Conservation (phyloP, 2,888 invertebrate genomes). For the Rhagonycha fulva region DNA sequence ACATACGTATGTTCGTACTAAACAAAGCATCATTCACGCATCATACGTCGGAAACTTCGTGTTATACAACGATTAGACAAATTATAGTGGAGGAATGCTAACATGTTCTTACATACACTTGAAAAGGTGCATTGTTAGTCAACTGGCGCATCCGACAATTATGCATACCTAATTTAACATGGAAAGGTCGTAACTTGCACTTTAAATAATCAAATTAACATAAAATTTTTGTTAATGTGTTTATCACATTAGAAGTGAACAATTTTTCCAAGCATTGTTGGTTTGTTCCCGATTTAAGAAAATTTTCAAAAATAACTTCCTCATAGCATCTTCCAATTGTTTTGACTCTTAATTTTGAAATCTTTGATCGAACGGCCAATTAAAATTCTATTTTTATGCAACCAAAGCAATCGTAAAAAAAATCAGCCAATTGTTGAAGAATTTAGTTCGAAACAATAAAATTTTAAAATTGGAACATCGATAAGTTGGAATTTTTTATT, state of each 20-base stretch:
- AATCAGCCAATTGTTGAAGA: neutral
- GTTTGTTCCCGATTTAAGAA: neutral
- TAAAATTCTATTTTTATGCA: no score
- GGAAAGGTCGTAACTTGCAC: neutral
- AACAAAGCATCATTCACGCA: constrained; percentile 19
- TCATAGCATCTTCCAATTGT: neutral
- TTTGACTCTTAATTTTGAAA: no score
- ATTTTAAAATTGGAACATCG: neutral
- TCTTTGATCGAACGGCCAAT: no score
- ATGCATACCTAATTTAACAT: constrained; percentile 9
- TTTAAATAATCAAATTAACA: constrained; percentile 2
- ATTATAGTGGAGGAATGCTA: constrained; percentile 17
- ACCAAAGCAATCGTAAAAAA: neutral
- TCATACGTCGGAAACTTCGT: constrained; percentile 19
- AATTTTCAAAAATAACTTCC: neutral
- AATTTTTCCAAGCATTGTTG: neutral
- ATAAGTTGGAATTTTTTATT: neutral
- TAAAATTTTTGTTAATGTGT: neutral
- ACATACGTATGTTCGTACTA: neutral
- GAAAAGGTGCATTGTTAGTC: constrained; percentile 17
- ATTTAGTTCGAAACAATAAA: neutral
- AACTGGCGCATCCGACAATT: constrained; percentile 12
- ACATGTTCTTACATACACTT: constrained; percentile 10
- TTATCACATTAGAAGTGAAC: neutral
- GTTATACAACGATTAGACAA: constrained; percentile 14